A percentile compares a stretch with the other conserved stretches of the same genome.
These are phyloP conservation scores for Sebastes taczanowskii DNA, from an alignment of 2,797 vertebrate species.

Conservation along the genomic window DNA sequence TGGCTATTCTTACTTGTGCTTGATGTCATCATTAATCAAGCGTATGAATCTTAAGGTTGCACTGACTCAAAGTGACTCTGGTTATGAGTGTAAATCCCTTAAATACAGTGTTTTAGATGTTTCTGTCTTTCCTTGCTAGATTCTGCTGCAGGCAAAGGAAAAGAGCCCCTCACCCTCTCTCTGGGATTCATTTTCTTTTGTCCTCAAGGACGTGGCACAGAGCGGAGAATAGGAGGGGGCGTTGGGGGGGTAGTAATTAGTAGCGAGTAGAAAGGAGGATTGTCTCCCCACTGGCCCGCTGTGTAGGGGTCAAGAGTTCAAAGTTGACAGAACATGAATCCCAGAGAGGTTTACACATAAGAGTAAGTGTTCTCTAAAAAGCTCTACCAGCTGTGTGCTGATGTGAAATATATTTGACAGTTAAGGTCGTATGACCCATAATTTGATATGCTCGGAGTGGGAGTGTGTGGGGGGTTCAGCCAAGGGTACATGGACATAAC, in stretches of 20 bases:
- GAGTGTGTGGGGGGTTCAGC: not conserved
- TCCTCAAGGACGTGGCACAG: not conserved
- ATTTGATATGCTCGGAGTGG: not conserved
- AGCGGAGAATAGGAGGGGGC: not conserved
- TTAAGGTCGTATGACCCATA: slow-evolving; percentile 43
- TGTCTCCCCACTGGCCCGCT: not conserved
- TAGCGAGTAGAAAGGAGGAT: not conserved
- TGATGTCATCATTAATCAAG: too few species aligned
- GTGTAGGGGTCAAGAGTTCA: slow-evolving; percentile 46
- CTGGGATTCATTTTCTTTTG: not conserved
- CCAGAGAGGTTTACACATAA: slow-evolving; percentile 8
- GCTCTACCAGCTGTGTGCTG: slow-evolving; percentile 49
- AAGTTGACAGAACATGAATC: slow-evolving; percentile 45
- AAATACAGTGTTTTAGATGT: not conserved
- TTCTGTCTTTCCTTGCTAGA: not conserved
- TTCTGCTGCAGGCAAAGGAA: not conserved
- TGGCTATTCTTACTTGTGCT: too few species aligned
- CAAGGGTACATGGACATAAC: slow-evolving; percentile 6
- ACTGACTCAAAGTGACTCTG: not conserved
- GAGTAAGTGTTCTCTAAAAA: slow-evolving; percentile 25
- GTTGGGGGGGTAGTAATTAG: not conserved
- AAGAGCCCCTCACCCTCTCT: not conserved
- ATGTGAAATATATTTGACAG: slow-evolving; percentile 58
- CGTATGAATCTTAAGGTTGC: not conserved
- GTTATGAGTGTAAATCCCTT: not conserved